A percentile compares a stretch with the other conserved stretches of the same genome.
Conservation (phyloP, 2,888 invertebrate genomes). For the Platycnemis pennipes region DNA sequence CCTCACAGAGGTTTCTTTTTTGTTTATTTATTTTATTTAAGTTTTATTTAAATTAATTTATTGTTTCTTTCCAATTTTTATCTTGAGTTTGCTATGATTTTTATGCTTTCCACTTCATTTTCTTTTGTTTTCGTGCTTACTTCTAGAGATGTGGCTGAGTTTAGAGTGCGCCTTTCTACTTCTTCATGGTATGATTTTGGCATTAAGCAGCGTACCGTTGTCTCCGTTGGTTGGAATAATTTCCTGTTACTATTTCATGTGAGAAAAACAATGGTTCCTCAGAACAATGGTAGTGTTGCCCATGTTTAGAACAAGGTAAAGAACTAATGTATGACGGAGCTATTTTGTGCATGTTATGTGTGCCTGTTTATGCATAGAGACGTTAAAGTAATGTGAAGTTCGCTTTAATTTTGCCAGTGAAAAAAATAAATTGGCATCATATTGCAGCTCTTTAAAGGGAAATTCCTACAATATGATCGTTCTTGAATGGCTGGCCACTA, state of each 20-base stretch:
- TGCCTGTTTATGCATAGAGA: too few relatives aligned
- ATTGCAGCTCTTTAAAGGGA: too few relatives aligned
- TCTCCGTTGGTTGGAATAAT: not conserved
- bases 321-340: not conserved
- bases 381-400: too few relatives aligned
- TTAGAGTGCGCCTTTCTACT: not conserved
- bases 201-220: not conserved
- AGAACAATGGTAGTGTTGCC: not conserved
- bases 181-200: not conserved
- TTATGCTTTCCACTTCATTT: too few relatives aligned
- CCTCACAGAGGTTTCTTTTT: too few relatives aligned
- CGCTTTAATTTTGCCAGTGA: too few relatives aligned
- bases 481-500: too few relatives aligned
- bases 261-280: not conserved
- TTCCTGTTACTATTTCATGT: not conserved
- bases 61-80: not conserved
- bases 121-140: not conserved
- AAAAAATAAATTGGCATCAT: too few relatives aligned
- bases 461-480: too few relatives aligned
- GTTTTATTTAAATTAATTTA: not conserved
- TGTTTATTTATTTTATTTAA: not conserved
- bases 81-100: not conserved
- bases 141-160: slow-evolving; percentile 5
- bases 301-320: not conserved
- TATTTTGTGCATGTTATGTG: too few relatives aligned